A percentile compares a stretch with the other conserved stretches of the same genome.
Conservation (phyloP, 2,888 invertebrate species). For the Fragum whitleyi region DNA sequence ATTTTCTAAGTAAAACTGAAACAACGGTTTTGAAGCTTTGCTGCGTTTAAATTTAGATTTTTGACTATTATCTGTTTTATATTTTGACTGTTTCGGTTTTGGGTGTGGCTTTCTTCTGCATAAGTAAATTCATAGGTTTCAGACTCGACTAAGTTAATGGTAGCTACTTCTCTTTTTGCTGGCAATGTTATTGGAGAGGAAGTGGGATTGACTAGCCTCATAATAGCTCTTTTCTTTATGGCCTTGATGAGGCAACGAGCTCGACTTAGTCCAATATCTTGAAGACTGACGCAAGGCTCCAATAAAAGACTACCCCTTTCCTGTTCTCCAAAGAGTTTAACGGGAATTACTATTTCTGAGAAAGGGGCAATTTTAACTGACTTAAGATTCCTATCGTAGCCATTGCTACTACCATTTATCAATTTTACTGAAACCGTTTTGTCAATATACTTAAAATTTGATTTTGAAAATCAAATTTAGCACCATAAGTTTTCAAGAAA, state of each 20-base stretch:
- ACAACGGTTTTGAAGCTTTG: too few relatives aligned
- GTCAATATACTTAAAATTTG: constrained; percentile 4
- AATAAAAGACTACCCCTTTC: neutral
- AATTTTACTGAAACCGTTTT: neutral
- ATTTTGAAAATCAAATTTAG: constrained; percentile 38
- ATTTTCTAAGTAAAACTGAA: neutral
- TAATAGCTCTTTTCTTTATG: neutral
- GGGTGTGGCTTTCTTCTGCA: too few relatives aligned
- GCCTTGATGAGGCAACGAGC: neutral
- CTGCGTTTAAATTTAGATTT: neutral
- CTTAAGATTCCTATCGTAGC: neutral
- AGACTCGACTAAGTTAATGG: neutral
- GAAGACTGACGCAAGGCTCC: neutral
- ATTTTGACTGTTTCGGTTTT: too few relatives aligned
- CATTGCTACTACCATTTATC: neutral
- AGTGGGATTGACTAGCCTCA: neutral
- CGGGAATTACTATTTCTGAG: neutral
- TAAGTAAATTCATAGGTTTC: neutral
- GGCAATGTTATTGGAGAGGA: neutral
- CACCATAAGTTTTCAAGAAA: constrained; percentile 53
- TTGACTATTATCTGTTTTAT: neutral
- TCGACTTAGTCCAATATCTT: neutral
- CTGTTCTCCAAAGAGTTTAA: neutral
- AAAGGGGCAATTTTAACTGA: neutral
- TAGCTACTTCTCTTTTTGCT: neutral